phyloP scores from a whole-genome alignment of 2,797 vertebrate genomes.

The Squalus acanthias region DNA sequence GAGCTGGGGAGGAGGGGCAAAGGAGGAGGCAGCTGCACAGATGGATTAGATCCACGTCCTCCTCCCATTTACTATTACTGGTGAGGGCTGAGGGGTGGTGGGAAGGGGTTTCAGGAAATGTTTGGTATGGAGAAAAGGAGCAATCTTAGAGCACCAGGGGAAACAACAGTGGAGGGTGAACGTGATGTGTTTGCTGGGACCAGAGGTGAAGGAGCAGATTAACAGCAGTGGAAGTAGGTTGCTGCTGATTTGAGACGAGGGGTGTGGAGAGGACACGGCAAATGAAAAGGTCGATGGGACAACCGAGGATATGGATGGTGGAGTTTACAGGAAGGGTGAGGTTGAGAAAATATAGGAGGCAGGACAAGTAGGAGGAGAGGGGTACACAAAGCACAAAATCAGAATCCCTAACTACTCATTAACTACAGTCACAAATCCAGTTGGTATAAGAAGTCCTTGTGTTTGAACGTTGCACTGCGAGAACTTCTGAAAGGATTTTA shows the following conservation, averaged over 20 bases:
- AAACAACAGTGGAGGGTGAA: too few relatives aligned
- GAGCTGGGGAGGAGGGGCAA: background rate
- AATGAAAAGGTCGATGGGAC: background rate
- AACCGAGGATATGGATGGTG: background rate
- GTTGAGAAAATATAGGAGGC: background rate
- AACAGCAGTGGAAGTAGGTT: background rate
- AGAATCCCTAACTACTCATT: background rate
- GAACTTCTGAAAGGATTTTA: background rate
- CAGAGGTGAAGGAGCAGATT: background rate
- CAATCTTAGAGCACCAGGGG: background rate
- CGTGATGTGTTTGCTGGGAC: background rate
- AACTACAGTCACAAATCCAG: background rate
- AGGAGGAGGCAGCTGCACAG: background rate
- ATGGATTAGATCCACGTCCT: background rate
- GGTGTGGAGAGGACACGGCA: background rate
- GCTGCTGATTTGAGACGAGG: background rate
- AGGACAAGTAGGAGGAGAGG: background rate
- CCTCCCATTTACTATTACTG: background rate
- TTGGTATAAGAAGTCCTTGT: background rate
- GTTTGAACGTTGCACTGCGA: background rate
- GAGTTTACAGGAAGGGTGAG: background rate
- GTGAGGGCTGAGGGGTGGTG: background rate
- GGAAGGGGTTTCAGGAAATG: background rate
- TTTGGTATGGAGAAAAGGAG: background rate
- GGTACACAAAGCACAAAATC: background rate